Base-by-base conservation (phyloP, 2,113 vertebrate genomes). In the Uria lomvia region DNA sequence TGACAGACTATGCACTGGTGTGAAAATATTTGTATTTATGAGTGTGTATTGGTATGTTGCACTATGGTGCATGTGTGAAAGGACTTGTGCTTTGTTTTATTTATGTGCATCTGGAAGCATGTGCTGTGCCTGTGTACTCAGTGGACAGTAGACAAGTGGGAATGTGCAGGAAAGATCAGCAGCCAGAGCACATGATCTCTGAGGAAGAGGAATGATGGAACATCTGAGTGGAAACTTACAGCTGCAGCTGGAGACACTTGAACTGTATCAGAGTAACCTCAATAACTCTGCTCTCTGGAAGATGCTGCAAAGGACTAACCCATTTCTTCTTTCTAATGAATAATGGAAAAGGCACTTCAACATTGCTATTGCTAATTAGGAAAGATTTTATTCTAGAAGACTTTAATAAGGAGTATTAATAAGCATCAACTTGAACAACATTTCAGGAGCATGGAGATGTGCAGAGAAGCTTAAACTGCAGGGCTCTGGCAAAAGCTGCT, bases 321-420 rank as follows among this genome's bases (percentile, higher is more conserved):
- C 49, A 47, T 88, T 92, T 96, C 65, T 94, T 90, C 42, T 12
- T 73, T 52, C 88, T 93, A 29, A 96, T 97, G 96, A 96, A 96
- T 96, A 97, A 96, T 96, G 93, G 92, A 97, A 90, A 67, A 96
- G 81, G 68, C 88, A 94, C 67, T 96, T 78, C 71, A 97, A 86
- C 23, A 7, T 62, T 66, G 38, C 75, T 97, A 7, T 62, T 66
- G 38, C 75, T 97, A 96, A 97, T 97, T 91, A 95, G 80, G 79
- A 16, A 86, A 74, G 72, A 76, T 95, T 96, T 96, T 88, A 91
- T 96, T 96, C 91, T 87, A 70, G 75, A 68, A 52, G 73, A 42
- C 71, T 95, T 88, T 96, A 97, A 94, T 95, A 93, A 40, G 85
- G 86, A 89, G 58, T 92, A 94, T 88, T 93, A 97, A 94, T 94